Evolutionary conservation across 2,888 invertebrate genomes (phyloP).

Genomic region (Papilio elwesi): DNA sequence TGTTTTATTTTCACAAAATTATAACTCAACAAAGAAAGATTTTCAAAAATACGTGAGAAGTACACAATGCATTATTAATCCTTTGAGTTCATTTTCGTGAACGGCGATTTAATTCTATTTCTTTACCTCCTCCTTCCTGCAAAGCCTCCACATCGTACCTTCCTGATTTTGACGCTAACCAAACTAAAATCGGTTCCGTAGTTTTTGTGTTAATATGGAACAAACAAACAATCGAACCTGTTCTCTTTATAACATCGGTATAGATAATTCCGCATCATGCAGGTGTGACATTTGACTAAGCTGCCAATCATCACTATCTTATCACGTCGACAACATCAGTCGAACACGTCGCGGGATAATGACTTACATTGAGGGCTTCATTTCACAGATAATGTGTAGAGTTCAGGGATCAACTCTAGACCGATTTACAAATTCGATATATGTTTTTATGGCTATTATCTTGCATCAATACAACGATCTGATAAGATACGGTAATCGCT

Average conservation of each 20-base stretch:
- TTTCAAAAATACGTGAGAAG: too few relatives aligned
- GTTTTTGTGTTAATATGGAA: too few relatives aligned
- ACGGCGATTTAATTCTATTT: too few relatives aligned
- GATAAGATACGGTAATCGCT: conserved; percentile 23
- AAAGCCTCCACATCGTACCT: too few relatives aligned
- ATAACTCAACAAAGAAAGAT: too few relatives aligned
- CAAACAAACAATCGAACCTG: too few relatives aligned
- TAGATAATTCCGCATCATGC: neutral
- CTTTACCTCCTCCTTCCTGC: too few relatives aligned
- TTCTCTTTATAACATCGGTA: neutral
- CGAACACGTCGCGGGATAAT: conserved; percentile 35
- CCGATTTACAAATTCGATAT: conserved; percentile 15
- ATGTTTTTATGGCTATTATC: conserved; percentile 13
- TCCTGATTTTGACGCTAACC: too few relatives aligned
- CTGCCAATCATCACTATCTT: conserved; percentile 34
- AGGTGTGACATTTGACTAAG: conserved; percentile 12
- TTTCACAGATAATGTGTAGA: conserved; percentile 20
- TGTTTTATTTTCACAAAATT: too few relatives aligned
- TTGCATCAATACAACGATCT: conserved; percentile 35
- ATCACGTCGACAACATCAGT: conserved; percentile 36
- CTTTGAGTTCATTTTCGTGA: too few relatives aligned
- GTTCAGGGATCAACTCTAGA: conserved; percentile 13
- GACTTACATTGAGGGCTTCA: conserved; percentile 24
- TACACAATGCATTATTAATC: too few relatives aligned
- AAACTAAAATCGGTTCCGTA: too few relatives aligned